phyloP scores from a whole-genome alignment of 1,140 invertebrate species.

The Drosophila kanapiae region DNA sequence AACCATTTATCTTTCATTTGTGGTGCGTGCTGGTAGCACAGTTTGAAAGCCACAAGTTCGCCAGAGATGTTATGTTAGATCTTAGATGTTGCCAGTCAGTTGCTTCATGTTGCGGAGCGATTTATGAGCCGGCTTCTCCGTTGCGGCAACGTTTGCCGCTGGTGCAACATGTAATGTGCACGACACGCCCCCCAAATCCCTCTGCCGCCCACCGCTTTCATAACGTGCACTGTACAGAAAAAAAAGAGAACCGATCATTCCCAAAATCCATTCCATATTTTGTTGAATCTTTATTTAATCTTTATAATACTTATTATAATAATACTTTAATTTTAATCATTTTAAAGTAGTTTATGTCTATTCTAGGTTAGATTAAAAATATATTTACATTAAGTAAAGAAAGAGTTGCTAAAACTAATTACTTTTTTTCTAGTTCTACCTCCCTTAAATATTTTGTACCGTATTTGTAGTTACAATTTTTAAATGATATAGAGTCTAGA shows the following conservation, averaged over 20 bases:
- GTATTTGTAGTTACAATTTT: no score
- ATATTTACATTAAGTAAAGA: no score
- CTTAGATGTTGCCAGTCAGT: constrained; percentile 18
- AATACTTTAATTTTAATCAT: no score
- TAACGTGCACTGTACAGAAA: constrained; percentile 9
- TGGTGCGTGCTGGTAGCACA: constrained; percentile 20
- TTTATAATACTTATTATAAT: no score
- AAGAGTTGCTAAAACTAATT: no score
- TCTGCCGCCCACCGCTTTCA: constrained; percentile 30
- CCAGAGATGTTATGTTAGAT: constrained; percentile 2
- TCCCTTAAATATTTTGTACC: no score
- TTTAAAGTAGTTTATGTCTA: no score
- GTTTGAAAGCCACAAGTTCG: constrained; percentile 51
- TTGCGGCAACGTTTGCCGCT: constrained; percentile 32
- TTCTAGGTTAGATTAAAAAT: no score
- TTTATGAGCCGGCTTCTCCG: constrained; percentile 24
- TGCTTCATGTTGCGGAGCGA: constrained; percentile 34
- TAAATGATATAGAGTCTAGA: neutral
- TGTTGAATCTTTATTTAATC: no score
- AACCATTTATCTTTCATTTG: neutral
- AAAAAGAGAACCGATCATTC: neutral
- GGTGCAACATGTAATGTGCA: constrained; percentile 37
- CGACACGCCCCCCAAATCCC: constrained; percentile 36
- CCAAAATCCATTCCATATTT: neutral
- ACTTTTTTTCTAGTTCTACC: no score